phyloP scores from a whole-genome alignment of 35 echinoderm and acorn worm genomes.

The Amphiura filiformis region DNA sequence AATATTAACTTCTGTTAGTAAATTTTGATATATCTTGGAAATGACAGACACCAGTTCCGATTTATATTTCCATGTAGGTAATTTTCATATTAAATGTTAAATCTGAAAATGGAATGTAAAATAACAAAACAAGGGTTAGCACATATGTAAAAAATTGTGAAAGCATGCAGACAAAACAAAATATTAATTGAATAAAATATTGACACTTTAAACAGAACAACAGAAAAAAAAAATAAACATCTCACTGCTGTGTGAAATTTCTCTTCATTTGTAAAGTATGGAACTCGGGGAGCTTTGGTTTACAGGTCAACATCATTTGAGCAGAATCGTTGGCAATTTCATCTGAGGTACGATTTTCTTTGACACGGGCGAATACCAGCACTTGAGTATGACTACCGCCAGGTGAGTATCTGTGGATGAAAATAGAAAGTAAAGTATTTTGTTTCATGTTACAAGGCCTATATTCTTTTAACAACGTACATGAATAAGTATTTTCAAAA shows the following conservation, averaged over 20 bases:
- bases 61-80: neutral
- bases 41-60: neutral
- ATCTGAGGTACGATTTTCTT: neutral
- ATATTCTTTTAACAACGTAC: neutral
- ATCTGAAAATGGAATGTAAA: neutral
- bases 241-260: neutral
- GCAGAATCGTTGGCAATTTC: constrained; percentile 7
- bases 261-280: neutral
- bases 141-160: neutral
- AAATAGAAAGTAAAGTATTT: neutral
- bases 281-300: neutral
- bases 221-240: neutral
- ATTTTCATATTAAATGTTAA: neutral
- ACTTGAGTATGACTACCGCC: neutral
- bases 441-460: neutral
- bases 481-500: neutral
- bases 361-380: neutral
- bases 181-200: neutral
- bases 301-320: neutral
- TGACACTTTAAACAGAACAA: neutral
- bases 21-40: neutral
- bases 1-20: neutral
- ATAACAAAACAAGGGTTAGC: neutral
- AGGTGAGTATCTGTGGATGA: constrained; percentile 20
- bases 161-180: neutral